Base-by-base conservation (phyloP, 37 sponge, comb jelly and placozoan genomes). In the Halisarca cf. caerulea region DNA sequence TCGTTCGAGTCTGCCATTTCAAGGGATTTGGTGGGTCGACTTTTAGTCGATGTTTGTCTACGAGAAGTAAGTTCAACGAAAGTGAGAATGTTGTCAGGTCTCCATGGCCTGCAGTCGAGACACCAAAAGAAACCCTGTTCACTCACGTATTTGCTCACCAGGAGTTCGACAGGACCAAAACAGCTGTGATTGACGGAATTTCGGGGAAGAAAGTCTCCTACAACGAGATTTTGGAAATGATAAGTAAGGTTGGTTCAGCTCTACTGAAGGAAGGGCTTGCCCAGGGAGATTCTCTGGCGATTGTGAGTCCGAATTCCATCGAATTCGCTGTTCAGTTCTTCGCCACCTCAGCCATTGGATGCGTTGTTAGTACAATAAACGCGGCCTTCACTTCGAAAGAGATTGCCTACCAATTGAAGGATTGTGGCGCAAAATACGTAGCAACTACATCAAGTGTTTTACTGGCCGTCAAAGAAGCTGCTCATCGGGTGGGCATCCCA, bases 271-370 rank as follows among this genome's bases (percentile, higher is more conserved):
- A 62, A 23, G 94, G 91, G 3, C 77, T 93, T n/a, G 54, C 58
- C 45, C 41, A 72, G 44, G 94, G 94, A 17, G 89, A 88, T n/a
- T 89, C 88, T 11, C 43, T 94, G 17, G 37, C 83, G 3, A 44
- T 94, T 4, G 57, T 73, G 9, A 23, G 81, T 42, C 92, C 94
- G n/a, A 94, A 94, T 60, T 55, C 43, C 32, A 62, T 89, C 40
- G 87, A 85, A n/a, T 90, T 84, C 68, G 47, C 82, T 0, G 58
- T 78, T 3, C 36, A 70, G 40, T 83, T 88, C 64, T 78, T 93
- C 24, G 96, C 86, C 4, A 82, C 83, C 30, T 47, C 93, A 28
- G 91, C 91, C 32, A 47, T 84, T 37, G 96, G 96, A 1, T 92
- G 94, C 27, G 54, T 69, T 23, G 91, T 93, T 66, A 88, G 83